Evolutionary conservation across 2,888 invertebrate genomes (phyloP).

Genomic region (Polydrusus cervinus): DNA sequence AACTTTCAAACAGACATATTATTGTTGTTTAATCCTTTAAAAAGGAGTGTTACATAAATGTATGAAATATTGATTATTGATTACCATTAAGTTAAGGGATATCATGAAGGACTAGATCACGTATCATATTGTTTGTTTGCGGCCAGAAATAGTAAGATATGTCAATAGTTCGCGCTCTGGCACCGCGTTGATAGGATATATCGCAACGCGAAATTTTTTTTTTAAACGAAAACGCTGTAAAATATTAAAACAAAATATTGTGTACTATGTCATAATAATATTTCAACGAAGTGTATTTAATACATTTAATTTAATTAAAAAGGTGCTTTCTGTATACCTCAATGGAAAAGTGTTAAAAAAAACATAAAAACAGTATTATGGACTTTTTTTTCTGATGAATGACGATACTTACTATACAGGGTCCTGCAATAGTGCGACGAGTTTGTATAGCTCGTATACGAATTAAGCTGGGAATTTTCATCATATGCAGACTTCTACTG

Average conservation of each 20-base stretch:
- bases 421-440: no score
- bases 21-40: no score
- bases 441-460: no score
- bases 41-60: background rate
- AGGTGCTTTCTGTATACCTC: no score
- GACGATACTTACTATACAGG: no score
- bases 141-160: conserved; percentile 11
- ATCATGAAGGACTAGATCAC: conserved; percentile 15
- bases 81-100: conserved; percentile 5
- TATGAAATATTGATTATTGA: conserved; percentile 18
- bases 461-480: no score
- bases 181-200: background rate
- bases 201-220: background rate
- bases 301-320: background rate
- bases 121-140: conserved; percentile 11
- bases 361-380: background rate
- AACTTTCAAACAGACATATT: no score
- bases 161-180: conserved; percentile 9
- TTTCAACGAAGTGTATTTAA: background rate
- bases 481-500: no score
- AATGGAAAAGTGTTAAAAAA: background rate
- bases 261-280: background rate
- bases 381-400: background rate
- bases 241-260: no score
- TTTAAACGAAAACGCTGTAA: background rate